Conservation (phyloP, 2,888 invertebrate genomes). For the Elmis aenea region DNA sequence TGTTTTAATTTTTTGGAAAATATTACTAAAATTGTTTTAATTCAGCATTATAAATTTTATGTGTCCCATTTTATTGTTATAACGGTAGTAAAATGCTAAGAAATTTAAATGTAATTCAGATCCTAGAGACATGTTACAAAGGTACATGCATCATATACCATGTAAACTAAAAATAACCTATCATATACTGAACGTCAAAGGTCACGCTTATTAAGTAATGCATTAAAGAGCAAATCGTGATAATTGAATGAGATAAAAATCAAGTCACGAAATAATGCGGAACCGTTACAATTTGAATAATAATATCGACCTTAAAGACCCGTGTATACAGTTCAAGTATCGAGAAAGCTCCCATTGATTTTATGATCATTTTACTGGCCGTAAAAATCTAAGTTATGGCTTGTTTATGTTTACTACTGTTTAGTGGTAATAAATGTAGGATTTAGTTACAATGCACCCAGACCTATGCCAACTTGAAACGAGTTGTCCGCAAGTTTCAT, state of each 20-base stretch:
- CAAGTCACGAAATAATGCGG: slow-evolving; percentile 38
- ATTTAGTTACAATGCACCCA: slow-evolving; percentile 35
- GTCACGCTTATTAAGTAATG: slow-evolving; percentile 28
- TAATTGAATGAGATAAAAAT: slow-evolving; percentile 40
- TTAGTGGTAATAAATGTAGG: slow-evolving; percentile 46
- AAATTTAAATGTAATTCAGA: no score
- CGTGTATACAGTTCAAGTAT: slow-evolving; percentile 15
- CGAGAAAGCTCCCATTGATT: slow-evolving; percentile 42
- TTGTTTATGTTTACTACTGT: slow-evolving; percentile 49
- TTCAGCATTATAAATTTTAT: no score
- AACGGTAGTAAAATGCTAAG: no score
- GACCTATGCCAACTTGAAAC: slow-evolving; percentile 43
- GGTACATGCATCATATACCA: no score
- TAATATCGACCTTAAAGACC: slow-evolving; percentile 28
- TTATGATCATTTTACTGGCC: slow-evolving; percentile 46
- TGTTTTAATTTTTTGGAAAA: no score
- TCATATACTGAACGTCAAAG: no score
- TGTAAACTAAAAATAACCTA: no score
- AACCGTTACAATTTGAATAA: slow-evolving; percentile 28
- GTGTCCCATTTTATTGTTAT: no score
- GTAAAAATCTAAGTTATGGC: slow-evolving; percentile 49
- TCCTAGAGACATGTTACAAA: no score
- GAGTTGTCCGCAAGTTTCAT: slow-evolving; percentile 34
- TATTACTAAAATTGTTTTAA: no score
- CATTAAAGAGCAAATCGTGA: slow-evolving; percentile 35